These are phyloP conservation scores for Malurus alboscapulatus DNA, from an alignment of 2,113 vertebrate species.

Conservation along the genomic window DNA sequence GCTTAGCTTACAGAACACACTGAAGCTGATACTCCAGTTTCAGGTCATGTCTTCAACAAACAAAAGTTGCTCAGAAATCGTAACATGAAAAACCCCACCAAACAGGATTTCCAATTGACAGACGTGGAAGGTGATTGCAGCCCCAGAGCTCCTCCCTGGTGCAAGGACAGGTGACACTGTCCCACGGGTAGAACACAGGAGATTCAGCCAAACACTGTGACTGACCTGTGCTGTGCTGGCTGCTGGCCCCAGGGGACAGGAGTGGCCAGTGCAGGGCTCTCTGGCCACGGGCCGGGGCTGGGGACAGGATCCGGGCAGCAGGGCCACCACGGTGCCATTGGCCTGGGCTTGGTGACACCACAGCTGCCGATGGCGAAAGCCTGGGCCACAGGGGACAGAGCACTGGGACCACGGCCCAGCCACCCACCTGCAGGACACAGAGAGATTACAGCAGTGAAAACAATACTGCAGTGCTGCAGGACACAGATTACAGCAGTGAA, in stretches of 20 bases:
- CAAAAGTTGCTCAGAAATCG: neutral
- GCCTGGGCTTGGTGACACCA: constrained; percentile 73
- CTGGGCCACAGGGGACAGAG: constrained; percentile 79
- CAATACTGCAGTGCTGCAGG: neutral
- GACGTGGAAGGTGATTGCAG: neutral
- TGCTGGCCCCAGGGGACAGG: constrained; percentile 62
- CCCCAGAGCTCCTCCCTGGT: neutral
- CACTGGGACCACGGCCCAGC: constrained; percentile 80
- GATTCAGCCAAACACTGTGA: neutral
- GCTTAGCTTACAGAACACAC: neutral
- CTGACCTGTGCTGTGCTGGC: constrained; percentile 74
- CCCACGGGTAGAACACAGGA: rapidly evolving
- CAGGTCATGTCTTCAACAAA: neutral
- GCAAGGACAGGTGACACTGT: neutral
- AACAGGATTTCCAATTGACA: neutral
- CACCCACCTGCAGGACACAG: constrained; percentile 75
- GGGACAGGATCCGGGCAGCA: constrained; percentile 54
- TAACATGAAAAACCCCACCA: neutral
- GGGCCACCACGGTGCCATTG: constrained; percentile 6
- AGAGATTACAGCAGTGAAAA: neutral
- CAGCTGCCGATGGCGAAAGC: constrained; percentile 76
- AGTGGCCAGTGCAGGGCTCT: constrained; percentile 65
- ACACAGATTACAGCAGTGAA: no score
- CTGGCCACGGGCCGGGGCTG: constrained; percentile 57
- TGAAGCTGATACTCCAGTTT: neutral